Conservation (phyloP, 1,140 invertebrate species). For the Solenopsis invicta region DNA sequence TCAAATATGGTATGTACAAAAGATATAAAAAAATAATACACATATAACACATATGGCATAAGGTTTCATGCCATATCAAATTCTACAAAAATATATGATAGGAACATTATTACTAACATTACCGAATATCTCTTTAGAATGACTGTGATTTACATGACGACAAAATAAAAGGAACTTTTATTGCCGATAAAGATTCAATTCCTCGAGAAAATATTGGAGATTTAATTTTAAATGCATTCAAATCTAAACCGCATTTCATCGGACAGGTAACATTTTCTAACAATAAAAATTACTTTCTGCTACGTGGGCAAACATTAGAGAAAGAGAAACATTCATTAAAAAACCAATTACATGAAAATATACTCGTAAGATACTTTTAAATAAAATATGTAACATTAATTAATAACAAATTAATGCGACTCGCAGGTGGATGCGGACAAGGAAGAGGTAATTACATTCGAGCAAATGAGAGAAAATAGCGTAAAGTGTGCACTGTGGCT, state of each 20-base stretch:
- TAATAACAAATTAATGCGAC: background rate
- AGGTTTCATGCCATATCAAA: background rate
- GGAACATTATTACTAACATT: background rate
- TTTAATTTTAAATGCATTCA: background rate
- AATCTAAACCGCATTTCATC: background rate
- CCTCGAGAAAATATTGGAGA: background rate
- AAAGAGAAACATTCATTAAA: background rate
- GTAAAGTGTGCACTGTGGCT: conserved; percentile 15
- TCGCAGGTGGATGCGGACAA: conserved; percentile 6
- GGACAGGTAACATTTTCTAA: conserved; percentile 19
- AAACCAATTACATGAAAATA: background rate
- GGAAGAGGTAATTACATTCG: background rate
- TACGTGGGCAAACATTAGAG: background rate
- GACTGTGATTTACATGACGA: background rate
- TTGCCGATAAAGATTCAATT: too few relatives aligned
- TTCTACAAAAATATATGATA: background rate
- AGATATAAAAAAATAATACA: background rate
- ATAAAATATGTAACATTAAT: background rate
- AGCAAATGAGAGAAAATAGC: conserved; percentile 17
- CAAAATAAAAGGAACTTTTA: background rate
- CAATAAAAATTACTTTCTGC: background rate
- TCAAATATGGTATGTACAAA: background rate
- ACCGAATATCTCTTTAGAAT: background rate
- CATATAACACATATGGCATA: background rate
- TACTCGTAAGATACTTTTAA: background rate